Conservation (phyloP, 2,888 invertebrate genomes). For the Apotomis betuletana region DNA sequence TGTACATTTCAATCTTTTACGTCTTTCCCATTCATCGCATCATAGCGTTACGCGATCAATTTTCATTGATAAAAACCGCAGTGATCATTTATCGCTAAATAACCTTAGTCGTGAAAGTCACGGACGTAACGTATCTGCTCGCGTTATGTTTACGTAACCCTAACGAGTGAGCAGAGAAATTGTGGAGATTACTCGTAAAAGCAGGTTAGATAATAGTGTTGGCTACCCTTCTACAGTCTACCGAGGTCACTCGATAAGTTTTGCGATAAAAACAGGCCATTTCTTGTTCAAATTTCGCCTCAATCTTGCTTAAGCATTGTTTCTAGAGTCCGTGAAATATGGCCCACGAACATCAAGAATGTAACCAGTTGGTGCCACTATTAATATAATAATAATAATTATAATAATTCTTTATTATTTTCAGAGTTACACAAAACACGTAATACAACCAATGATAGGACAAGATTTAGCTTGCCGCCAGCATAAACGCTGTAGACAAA, state of each 20-base stretch:
- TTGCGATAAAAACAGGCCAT: too few relatives aligned
- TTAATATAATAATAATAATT: too few relatives aligned
- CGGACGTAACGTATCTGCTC: slow-evolving; percentile 34
- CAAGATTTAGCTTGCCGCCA: too few relatives aligned
- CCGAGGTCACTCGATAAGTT: too few relatives aligned
- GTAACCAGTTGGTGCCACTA: neutral
- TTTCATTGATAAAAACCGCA: slow-evolving; percentile 13
- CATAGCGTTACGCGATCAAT: neutral
- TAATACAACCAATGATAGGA: too few relatives aligned
- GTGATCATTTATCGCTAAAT: neutral
- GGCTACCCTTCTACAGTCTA: neutral
- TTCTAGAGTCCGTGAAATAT: slow-evolving; percentile 4
- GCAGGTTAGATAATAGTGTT: neutral
- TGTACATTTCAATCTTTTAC: neutral
- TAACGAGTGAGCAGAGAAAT: slow-evolving; percentile 6
- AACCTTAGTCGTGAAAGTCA: slow-evolving; percentile 40
- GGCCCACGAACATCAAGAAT: slow-evolving; percentile 1
- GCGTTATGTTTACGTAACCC: slow-evolving; percentile 33
- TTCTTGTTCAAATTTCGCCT: neutral
- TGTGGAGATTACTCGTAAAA: slow-evolving; percentile 19
- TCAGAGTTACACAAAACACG: too few relatives aligned
- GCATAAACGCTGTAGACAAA: too few relatives aligned
- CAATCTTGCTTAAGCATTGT: slow-evolving; percentile 1
- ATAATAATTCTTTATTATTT: too few relatives aligned
- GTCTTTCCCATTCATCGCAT: neutral